These are phyloP conservation scores for Apamea anceps DNA, from an alignment of 2,888 invertebrate genomes.

Conservation along the genomic window DNA sequence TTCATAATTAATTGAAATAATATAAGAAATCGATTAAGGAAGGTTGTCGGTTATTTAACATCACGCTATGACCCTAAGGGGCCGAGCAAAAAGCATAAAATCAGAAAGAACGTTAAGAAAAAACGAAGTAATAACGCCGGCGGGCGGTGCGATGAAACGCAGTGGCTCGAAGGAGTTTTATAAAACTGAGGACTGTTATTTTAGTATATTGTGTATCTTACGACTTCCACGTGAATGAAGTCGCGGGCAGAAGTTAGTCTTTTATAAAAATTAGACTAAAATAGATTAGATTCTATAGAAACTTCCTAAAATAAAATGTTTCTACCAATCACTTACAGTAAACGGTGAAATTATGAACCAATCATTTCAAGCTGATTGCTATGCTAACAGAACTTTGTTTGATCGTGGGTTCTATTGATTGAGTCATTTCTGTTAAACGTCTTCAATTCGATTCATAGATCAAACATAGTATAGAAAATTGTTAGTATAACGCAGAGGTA, in stretches of 20 bases:
- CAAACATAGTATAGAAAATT: background rate
- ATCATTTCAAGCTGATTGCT: slow-evolving; percentile 9
- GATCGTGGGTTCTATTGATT: slow-evolving; percentile 30
- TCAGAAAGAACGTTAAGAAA: background rate
- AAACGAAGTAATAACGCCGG: background rate
- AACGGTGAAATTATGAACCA: background rate
- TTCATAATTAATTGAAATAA: no score
- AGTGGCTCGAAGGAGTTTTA: background rate
- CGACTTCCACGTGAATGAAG: background rate
- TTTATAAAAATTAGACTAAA: background rate
- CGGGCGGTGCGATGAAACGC: background rate
- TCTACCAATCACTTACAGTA: background rate
- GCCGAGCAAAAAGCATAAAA: background rate
- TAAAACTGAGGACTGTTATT: background rate
- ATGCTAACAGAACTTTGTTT: slow-evolving; percentile 3
- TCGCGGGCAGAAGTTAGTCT: background rate
- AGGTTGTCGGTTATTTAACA: background rate
- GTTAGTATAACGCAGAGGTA: background rate
- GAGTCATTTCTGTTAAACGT: slow-evolving; percentile 20
- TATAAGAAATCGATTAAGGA: no score
- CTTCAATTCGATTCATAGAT: background rate
- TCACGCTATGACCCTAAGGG: background rate
- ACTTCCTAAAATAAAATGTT: background rate
- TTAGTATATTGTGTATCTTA: background rate
- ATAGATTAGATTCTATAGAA: background rate